These are phyloP conservation scores for Fukomys damarensis DNA, from an alignment of 2,113 vertebrate species.

Conservation along the genomic window DNA sequence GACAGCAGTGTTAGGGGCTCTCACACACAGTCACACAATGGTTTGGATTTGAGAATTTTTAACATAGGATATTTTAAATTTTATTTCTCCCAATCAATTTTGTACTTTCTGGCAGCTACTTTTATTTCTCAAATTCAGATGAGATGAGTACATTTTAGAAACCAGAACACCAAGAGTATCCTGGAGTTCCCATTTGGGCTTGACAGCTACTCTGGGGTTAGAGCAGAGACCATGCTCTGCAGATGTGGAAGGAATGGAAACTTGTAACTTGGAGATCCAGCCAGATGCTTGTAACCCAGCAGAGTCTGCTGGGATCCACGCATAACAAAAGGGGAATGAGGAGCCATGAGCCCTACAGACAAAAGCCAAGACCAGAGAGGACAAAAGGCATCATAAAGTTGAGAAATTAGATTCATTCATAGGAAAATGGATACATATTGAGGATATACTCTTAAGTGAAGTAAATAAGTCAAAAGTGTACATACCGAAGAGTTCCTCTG, in stretches of 20 bases:
- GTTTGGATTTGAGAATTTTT: background rate
- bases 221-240: background rate
- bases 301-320: background rate
- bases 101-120: background rate
- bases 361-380: background rate
- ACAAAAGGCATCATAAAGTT: background rate
- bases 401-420: no score
- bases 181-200: background rate
- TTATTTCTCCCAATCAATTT: background rate
- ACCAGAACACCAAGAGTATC: background rate
- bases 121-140: background rate
- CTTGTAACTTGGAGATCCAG: background rate
- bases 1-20: background rate
- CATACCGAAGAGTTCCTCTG: no score
- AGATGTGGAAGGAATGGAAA: background rate
- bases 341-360: background rate
- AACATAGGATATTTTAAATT: background rate
- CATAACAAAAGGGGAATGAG: background rate
- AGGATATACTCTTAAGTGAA: no score
- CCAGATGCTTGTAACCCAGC: background rate
- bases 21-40: background rate
- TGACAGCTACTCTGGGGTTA: background rate
- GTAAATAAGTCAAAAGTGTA: no score
- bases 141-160: background rate
- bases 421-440: no score